These are phyloP conservation scores for Rhagonycha fulva DNA, from an alignment of 2,888 invertebrate species.

Conservation along the genomic window DNA sequence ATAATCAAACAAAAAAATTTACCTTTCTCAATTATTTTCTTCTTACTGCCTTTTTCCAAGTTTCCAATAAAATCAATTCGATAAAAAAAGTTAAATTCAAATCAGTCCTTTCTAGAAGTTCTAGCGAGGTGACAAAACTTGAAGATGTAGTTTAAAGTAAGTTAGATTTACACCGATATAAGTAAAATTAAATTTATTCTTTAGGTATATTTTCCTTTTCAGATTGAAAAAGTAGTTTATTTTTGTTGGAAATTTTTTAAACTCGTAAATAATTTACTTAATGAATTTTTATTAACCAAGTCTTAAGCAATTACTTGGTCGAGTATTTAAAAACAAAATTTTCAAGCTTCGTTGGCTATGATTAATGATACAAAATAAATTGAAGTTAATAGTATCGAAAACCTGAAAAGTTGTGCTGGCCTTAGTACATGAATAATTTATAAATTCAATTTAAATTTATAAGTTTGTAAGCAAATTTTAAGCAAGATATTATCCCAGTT, in stretches of 20 bases:
- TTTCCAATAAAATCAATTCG: neutral
- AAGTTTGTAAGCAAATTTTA: constrained; percentile 2
- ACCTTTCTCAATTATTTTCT: neutral
- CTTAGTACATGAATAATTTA: constrained; percentile 3
- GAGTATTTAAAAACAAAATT: neutral
- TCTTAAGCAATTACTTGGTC: neutral
- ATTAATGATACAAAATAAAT: constrained; percentile 5
- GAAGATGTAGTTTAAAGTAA: neutral
- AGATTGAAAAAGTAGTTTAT: neutral
- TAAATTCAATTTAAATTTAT: constrained; percentile 5
- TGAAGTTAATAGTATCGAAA: constrained; percentile 4
- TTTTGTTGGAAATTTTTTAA: neutral
- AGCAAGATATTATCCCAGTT: neutral
- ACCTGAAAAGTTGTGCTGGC: constrained; percentile 3
- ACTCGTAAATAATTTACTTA: neutral
- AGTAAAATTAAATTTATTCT: neutral
- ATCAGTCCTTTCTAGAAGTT: neutral
- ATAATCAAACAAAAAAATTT: neutral
- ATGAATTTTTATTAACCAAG: neutral
- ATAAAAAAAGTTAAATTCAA: neutral
- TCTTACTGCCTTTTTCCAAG: neutral
- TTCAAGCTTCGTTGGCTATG: neutral
- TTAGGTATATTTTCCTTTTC: neutral
- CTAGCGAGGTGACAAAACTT: neutral
- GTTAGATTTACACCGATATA: neutral